Evolutionary conservation across 1,140 invertebrate species (phyloP), one percentile per base, ranked within the genome.

Genomic region (Notospermus geniculatus): DNA sequence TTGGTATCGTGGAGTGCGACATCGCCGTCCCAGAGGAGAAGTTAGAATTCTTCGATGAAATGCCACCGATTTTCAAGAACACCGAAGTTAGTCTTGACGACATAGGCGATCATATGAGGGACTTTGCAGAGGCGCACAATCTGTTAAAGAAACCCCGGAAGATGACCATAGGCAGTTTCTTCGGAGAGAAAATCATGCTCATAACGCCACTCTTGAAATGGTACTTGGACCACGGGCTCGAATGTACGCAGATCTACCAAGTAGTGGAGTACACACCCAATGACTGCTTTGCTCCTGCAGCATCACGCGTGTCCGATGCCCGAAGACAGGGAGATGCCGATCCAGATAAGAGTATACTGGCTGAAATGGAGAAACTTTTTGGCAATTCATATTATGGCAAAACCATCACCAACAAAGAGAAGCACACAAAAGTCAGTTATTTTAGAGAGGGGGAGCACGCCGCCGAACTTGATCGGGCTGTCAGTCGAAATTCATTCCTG

Each of bases 1-100:
- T 67, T 61, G 65, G 68, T 17, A 57, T 67, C 30, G 60, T 67
- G 1, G 62, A 67, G 46, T 53, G 60, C 2, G 63, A 67, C 36
- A 66, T 67, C 9, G 22, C 59, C 13, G 61, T 65, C 15, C 67
- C 67, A 27, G 53, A 55, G 11, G 17, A 2, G 9, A 9, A 25
- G 11, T 27, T 13, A n/a, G 29, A 23, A 2, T n/a, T 23, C 17
- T 55, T 55, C n/a, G 19, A 23, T 25, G 53, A 55, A 29, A 27
- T 27, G 17, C 11, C 23, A 27, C 53, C 53, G 5, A 27, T 55
- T 2, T 29, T 5, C 9, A 55, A 55, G 29, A 23, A 55, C n/a
- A 29, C 53, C 9, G 17, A n/a, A 11, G 17, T 55, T 9, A 27
- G 22, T 13, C 9, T 23, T 27, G 28, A 55, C 9, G 53, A 55